Evolutionary conservation across 1,140 invertebrate genomes (phyloP).

Genomic region (Diprion similis): DNA sequence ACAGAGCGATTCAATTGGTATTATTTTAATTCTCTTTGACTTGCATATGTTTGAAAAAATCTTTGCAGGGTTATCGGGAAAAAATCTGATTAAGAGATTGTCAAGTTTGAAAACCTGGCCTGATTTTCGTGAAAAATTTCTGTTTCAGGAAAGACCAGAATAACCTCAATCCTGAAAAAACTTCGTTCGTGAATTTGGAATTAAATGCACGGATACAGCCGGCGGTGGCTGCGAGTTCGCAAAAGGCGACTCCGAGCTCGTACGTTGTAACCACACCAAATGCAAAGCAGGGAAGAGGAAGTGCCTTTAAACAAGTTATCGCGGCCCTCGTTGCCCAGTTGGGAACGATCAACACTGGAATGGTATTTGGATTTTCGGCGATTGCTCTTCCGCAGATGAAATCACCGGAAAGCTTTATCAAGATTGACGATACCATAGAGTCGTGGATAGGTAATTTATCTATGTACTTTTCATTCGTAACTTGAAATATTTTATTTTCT

Average conservation of each 20-base stretch:
- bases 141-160: slow-evolving; percentile 39
- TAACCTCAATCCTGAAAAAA: slow-evolving; percentile 38
- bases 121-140: neutral
- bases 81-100: too few relatives aligned
- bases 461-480: neutral
- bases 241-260: slow-evolving; percentile 30
- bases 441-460: slow-evolving; percentile 75
- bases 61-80: too few relatives aligned
- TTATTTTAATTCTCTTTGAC: too few relatives aligned
- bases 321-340: slow-evolving; percentile 71
- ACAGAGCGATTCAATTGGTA: too few relatives aligned
- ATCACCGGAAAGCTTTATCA: slow-evolving; percentile 63
- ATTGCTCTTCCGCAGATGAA: slow-evolving; percentile 73
- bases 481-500: slow-evolving; percentile 10
- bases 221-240: slow-evolving; percentile 21
- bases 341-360: slow-evolving; percentile 75
- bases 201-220: slow-evolving; percentile 26
- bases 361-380: slow-evolving; percentile 78
- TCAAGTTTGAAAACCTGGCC: too few relatives aligned
- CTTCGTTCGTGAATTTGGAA: slow-evolving; percentile 36
- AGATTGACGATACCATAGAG: slow-evolving; percentile 66
- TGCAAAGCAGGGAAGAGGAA: slow-evolving; percentile 58
- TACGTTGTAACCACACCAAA: slow-evolving; percentile 26
- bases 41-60: too few relatives aligned
- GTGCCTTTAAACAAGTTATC: slow-evolving; percentile 66